A percentile compares a stretch with the other conserved stretches of the same genome.
Evolutionary conservation across 1,140 invertebrate species (phyloP).

Genomic region (Drosophila kepulauana): DNA sequence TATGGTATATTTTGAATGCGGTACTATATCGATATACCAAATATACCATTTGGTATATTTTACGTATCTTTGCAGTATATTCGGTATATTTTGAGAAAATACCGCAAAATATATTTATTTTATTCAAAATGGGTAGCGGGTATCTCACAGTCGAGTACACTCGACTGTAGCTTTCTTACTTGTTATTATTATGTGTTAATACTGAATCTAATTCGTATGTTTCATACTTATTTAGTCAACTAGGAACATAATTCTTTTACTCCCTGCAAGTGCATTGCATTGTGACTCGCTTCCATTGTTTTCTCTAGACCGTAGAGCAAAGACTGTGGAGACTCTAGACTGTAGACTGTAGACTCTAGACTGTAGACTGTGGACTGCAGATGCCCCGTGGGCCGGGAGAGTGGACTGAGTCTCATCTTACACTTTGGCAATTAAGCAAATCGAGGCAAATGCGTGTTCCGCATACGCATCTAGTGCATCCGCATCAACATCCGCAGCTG

Average conservation of each 20-base stretch:
- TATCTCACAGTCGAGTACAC: no score
- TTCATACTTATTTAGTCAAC: no score
- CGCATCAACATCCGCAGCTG: constrained; percentile 16
- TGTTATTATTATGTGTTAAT: neutral
- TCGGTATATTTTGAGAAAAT: no score
- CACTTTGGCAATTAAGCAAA: constrained; percentile 65
- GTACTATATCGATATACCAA: no score
- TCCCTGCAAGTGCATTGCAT: neutral
- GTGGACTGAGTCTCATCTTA: neutral
- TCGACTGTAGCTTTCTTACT: no score
- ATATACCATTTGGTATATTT: no score
- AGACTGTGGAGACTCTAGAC: neutral
- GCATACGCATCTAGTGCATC: constrained; percentile 52
- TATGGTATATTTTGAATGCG: no score
- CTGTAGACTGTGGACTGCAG: constrained; percentile 4
- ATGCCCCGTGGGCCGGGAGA: neutral
- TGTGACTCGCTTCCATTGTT: neutral
- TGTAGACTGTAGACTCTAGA: neutral
- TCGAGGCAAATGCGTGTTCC: constrained; percentile 71
- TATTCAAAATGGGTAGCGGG: no score
- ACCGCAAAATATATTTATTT: no score
- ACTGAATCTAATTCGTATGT: no score
- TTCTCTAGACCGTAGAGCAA: neutral
- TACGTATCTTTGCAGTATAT: no score
- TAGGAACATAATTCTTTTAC: no score